Evolutionary conservation across 2,888 invertebrate species (phyloP).

Genomic region (Aphodius sticticus): DNA sequence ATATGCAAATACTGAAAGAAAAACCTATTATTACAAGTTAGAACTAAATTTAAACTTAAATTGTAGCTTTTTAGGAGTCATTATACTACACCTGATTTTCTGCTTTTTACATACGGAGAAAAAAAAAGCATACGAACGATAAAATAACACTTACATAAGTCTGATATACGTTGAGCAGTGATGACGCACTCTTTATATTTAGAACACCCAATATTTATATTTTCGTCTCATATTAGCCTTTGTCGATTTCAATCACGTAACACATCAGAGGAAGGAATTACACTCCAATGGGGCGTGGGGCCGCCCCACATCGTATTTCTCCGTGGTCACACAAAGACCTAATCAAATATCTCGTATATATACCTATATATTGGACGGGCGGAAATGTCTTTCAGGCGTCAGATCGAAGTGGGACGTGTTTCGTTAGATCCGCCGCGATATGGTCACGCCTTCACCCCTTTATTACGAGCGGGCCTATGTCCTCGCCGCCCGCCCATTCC

Average conservation of each 20-base stretch:
- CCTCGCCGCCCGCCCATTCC: not conserved
- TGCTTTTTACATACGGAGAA: no score
- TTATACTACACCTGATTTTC: no score
- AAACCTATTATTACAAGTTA: no score
- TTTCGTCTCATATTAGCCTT: not conserved
- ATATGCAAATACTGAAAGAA: no score
- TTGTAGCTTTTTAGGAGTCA: no score
- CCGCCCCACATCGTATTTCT: not conserved
- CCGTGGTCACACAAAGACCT: slow-evolving; percentile 4
- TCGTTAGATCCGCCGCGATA: not conserved
- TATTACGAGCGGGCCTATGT: not conserved
- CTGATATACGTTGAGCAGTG: not conserved
- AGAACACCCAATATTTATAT: not conserved
- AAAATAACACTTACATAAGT: no score
- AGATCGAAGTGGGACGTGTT: not conserved
- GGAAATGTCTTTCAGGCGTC: slow-evolving; percentile 4
- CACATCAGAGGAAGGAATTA: not conserved
- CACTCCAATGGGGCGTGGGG: not conserved
- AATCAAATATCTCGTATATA: not conserved
- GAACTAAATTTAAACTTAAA: no score
- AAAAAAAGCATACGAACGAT: no score
- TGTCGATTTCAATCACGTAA: not conserved
- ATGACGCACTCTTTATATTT: not conserved
- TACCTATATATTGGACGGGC: not conserved
- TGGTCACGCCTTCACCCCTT: slow-evolving; percentile 4